Evolutionary conservation across 2,113 vertebrate species (phyloP), one percentile per base, ranked within the genome.

Genomic region (Boleophthalmus pectinirostris): DNA sequence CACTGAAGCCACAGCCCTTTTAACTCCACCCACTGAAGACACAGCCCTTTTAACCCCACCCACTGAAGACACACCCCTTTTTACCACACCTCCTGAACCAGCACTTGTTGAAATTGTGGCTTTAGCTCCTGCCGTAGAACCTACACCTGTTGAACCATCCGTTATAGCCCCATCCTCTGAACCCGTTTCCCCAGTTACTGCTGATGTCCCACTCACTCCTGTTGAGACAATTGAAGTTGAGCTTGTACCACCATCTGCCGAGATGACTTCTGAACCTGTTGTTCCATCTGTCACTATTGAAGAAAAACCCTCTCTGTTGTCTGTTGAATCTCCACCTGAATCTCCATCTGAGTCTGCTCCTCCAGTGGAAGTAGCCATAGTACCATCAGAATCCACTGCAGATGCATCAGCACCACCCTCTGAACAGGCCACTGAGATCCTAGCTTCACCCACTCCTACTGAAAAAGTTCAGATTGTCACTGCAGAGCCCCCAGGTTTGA

Each of bases 401-500:
- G 81, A 87, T 35, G 64, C 75, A 24, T 6, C 35, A 58, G 43
- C 56, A 9, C 58, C 56, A 58, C 2, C 56, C 10, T 49, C 63
- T 69, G 72, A 67, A 65, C 73, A 51, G 67, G 72, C 78, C 14
- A 20, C 68, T 16, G n/a, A 71, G 6, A 75, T 43, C 51, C 23
- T 11, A 1, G 25, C 70, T 66, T 56, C 79, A 15, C 68, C 72
- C 18, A 70, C 83, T 45, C 66, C 16, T 64, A 18, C 69, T 20
- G 83, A 88, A 10, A 80, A 86, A 68, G n/a, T 46, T 10, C 53
- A 63, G 20, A 63, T 38, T 18, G 35, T 80, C 12, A 1, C 45
- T 18, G 46, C 75, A 21, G 77, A 23, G 20, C 45, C 75, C 0
- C 72, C 64, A 80, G 85, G 90, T 92, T 46, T 12, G 33, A 13